Evolutionary conservation across 1,140 invertebrate species (phyloP), one percentile per base, ranked within the genome.

Genomic region (Dendrolimus kikuchii): DNA sequence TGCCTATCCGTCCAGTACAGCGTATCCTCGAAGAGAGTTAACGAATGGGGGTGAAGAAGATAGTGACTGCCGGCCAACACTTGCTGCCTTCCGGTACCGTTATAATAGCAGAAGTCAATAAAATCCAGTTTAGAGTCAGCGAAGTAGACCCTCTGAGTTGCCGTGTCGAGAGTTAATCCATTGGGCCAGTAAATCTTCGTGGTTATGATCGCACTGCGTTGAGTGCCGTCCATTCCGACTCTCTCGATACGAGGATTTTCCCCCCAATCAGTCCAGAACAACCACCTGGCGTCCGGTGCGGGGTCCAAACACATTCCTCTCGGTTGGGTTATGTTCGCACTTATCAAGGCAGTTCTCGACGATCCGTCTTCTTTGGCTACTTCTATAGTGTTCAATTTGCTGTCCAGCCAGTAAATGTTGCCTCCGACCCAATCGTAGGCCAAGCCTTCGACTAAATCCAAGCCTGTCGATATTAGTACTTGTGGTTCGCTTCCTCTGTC

Each of bases 131-230:
- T 98, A 0, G 96, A 98, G 84, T 99, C 98, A 5, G 97, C 97
- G 81, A 99, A 99, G 77, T 99, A 99, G 0, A 99, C 92, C 41
- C 97, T 87, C 74, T 96, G 94, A 2, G 93, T 99, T 0, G 98
- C 95, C 5, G 96, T 95, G 74, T 99, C 98, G 8, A 99, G 81
- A 0, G 98, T 96, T 0, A 99, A 81, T 5, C 97, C 98, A 75
- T 99, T 99, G 0, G 98, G 98, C 98, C 98, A 99, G 83, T 97
- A 99, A 36, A 99, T 97, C 74, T 99, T 99, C 0, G 96, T 98
- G 9, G 92, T 95, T 36, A 99, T 96, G 37, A 99, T 97, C 0
- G 93, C 92, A 8, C 89, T 91, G 6, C 98, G 90, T 65, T 95
- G 93, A 0, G 92, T 92, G 0, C 98, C 98, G 74, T 99, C 98